Base-by-base conservation (phyloP, 2,888 invertebrate genomes). In the Pristionchus exspectatus region DNA sequence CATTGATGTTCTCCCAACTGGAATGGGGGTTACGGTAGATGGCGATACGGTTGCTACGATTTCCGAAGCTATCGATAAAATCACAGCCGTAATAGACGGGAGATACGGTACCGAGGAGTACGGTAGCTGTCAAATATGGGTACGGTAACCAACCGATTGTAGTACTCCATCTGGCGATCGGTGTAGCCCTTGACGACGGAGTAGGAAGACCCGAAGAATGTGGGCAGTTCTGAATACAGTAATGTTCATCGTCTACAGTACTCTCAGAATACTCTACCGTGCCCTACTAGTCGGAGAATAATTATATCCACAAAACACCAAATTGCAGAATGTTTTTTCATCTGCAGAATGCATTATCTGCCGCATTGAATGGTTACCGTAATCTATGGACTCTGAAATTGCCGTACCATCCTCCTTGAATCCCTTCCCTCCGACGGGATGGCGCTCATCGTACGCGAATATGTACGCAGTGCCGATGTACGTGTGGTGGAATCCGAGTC, bases 401-500 rank as follows among this genome's bases (percentile, higher is more conserved):
- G 33, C 59, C 74, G 56, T 77, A 93, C 94, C 94, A n/a, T 92
- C 89, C 54, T 94, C 94, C 72, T 90, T 91, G 90, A 95, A 95
- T 24, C 88, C 90, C 72, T 91, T 87, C 10, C 91, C 93, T 86
- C 94, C 93, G 30, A 94, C 95, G 69, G 95, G 92, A 56, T 93
- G 92, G n/a, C 93, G 90, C 54, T 94, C 91, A 90, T 95, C 94
- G 90, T 94, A 95, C 66, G 94, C 93, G 90, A 94, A 95, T 88
- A 95, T 92, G 91, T 95, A 95, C n/a, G 94, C 95, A 38, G 95
- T 95, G 69, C 95, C 95, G 44, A 95, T 91, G 90, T 95, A 95
- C n/a, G 94, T 94, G 90, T 93, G 94, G 89, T 95, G 95, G 59
- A 94, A 90, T 0, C 94, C 94, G 27, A 93, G 89, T 59, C 91